Evolutionary conservation across 2,113 vertebrate genomes (phyloP).

Genomic region (Symphodus melops): DNA sequence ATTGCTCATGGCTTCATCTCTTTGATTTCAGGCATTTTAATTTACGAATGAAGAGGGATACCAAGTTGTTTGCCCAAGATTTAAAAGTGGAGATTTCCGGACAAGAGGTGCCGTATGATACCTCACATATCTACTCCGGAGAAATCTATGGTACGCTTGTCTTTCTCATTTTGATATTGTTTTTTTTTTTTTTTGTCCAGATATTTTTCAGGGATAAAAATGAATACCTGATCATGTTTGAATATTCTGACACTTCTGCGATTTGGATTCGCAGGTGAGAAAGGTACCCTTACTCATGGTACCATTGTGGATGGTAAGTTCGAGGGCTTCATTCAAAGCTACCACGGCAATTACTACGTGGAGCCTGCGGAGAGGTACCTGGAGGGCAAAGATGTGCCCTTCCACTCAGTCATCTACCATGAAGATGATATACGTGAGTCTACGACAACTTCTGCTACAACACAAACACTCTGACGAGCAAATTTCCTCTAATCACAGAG

Average conservation of each 20-base stretch:
- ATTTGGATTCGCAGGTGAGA: constrained; percentile 87
- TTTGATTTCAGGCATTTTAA: constrained; percentile 91
- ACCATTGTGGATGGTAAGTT: constrained; percentile 94
- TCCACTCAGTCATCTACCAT: constrained; percentile 99
- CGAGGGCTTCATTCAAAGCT: constrained; percentile 96
- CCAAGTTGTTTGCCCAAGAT: constrained; percentile 90
- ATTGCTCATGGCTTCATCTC: background rate
- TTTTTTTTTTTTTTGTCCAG: background rate
- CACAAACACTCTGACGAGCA: constrained; percentile 8
- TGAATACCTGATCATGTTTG: background rate
- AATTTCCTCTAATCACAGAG: background rate
- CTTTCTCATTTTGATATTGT: background rate
- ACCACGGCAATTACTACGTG: constrained; percentile 93
- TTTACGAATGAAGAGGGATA: constrained; percentile 96
- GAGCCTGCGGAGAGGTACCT: constrained; percentile 95
- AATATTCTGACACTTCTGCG: background rate
- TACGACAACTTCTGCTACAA: background rate
- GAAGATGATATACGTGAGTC: constrained; percentile 98
- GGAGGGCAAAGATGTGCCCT: constrained; percentile 89
- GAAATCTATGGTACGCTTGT: constrained; percentile 91
- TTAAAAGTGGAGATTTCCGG: constrained; percentile 94
- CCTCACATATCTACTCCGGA: constrained; percentile 98
- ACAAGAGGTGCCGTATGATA: constrained; percentile 90
- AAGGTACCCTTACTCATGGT: constrained; percentile 93
- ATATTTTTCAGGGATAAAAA: background rate